Base-by-base conservation (phyloP, 2,888 invertebrate genomes). In the Acholoe squamosa region DNA sequence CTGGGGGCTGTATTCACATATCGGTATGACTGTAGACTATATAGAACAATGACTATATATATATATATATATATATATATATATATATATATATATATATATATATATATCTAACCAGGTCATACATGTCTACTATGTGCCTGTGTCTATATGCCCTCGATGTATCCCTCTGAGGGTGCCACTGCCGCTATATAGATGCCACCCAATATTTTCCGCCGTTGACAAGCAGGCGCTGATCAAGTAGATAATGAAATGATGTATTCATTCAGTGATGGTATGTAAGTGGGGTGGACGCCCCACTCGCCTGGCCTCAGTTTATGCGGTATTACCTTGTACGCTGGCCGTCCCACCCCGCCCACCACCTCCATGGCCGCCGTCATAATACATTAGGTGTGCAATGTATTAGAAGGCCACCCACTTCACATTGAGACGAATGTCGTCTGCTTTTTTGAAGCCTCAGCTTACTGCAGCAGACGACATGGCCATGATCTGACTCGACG, bases 241-340 rank as follows among this genome's bases (percentile, higher is more conserved):
- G 61, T 71, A 71, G 25, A 71, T 28, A 71, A 28, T 71, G 28
- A 71, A 71, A 71, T 71, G 71, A 71, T 71, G 71, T 71, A 71
- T 71, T 28, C 71, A 28, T 71, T 28, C 31, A 14, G 31, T 71
- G 71, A 71, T 71, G 25, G 71, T 16, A 5, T 28, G 71, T 71
- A 71, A 28, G 71, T 71, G 71, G 71, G 31, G 28, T 71, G 61
- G n/a, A 61, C 61, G 22, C 61, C 61, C 19, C 61, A 61, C 14
- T 22, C 61, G 1, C 19, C 3, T n/a, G 61, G 1, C 61, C 14
- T 5, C 71, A n/a, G n/a, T 61, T n/a, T 61, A 43, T 43, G 43
- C 43, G 10, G 43, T 43, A 43, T 43, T 43, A 43, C 43, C 43
- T 43, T 43, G 43, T 43, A 43, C 43, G 10, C 43, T 43, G 43